phyloP scores from a whole-genome alignment of 2,888 invertebrate genomes.

The Stramonita haemastoma region DNA sequence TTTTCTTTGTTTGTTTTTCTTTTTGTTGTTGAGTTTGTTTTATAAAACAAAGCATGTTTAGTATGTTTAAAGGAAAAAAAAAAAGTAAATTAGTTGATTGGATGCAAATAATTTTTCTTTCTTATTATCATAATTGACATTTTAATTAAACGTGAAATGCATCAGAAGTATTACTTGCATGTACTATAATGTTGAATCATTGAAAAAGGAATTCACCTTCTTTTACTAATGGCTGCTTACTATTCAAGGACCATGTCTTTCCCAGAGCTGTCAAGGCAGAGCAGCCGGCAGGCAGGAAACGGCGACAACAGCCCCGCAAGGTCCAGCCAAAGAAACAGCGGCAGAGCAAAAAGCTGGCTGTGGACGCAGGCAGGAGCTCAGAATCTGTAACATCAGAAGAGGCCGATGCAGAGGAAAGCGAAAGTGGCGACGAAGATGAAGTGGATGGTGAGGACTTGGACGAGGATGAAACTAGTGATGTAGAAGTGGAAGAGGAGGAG shows the following conservation, averaged over 20 bases:
- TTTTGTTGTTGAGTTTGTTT: no score
- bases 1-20: no score
- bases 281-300: neutral
- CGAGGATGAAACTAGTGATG: constrained; percentile 30
- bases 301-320: neutral
- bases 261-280: constrained; percentile 19
- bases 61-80: no score
- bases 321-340: constrained; percentile 12
- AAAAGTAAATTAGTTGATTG: no score
- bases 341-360: neutral
- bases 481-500: constrained; percentile 24
- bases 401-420: constrained; percentile 29
- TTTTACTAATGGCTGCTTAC: no score
- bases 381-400: constrained; percentile 29
- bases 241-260: neutral
- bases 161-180: no score
- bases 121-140: no score
- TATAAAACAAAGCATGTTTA: no score
- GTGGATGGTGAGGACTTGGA: constrained; percentile 33
- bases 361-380: constrained; percentile 37
- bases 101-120: no score
- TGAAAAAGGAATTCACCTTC: no score
- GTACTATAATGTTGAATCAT: no score
- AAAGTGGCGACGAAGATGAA: constrained; percentile 30
- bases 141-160: no score